Conservation (phyloP, 2,797 vertebrate genomes). For the Microchirus variegatus region DNA sequence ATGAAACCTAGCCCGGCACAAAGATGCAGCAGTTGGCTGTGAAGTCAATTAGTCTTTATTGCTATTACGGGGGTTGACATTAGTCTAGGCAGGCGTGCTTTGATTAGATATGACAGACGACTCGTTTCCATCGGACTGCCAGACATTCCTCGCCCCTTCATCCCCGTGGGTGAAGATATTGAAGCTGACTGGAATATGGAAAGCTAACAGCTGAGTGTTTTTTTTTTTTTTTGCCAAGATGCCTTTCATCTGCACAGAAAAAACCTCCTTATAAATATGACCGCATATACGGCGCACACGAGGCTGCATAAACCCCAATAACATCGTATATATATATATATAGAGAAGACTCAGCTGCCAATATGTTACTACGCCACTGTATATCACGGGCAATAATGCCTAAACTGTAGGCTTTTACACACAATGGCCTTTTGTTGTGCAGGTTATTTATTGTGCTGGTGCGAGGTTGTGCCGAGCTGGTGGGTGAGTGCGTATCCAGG, state of each 20-base stretch:
- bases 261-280: conserved; percentile 60
- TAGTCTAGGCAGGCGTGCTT: conserved; percentile 76
- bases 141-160: conserved; percentile 79
- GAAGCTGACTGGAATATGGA: conserved; percentile 78
- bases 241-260: conserved; percentile 69
- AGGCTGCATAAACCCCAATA: conserved; percentile 58
- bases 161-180: conserved; percentile 73
- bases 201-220: conserved; percentile 70
- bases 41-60: conserved; percentile 80
- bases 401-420: conserved; percentile 74
- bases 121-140: conserved; percentile 72
- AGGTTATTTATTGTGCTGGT: conserved; percentile 77
- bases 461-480: conserved; percentile 70
- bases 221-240: conserved; percentile 69
- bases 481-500: conserved; percentile 77
- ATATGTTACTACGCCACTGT: conserved; percentile 68
- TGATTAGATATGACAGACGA: conserved; percentile 80
- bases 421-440: conserved; percentile 80
- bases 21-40: conserved; percentile 73
- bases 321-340: conserved; percentile 60
- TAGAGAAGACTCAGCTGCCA: conserved; percentile 61
- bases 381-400: conserved; percentile 71
- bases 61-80: conserved; percentile 79
- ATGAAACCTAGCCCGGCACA: conserved; percentile 59
- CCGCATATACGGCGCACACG: conserved; percentile 31